Conservation (phyloP, 1,140 invertebrate species). For the Oncopodura yosiiana region DNA sequence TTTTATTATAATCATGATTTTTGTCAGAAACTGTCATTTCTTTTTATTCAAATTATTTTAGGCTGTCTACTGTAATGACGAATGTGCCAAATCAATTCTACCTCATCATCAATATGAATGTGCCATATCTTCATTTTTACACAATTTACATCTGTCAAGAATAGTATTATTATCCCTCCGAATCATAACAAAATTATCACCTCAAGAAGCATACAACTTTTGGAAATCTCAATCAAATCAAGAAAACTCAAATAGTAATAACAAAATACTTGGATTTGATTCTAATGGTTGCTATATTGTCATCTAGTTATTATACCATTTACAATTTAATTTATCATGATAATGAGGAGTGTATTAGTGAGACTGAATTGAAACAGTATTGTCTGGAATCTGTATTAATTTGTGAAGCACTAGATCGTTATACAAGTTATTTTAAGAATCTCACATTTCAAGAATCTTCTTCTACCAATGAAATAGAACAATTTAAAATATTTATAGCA, state of each 20-base stretch:
- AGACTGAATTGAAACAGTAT: constrained; percentile 16
- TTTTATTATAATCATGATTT: neutral
- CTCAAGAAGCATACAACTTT: constrained; percentile 7
- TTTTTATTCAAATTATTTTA: neutral
- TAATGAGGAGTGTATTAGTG: neutral
- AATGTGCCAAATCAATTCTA: neutral
- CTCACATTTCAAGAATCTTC: neutral
- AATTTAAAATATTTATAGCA: constrained; percentile 11
- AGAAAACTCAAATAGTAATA: neutral
- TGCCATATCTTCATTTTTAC: constrained; percentile 7
- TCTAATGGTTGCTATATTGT: constrained; percentile 8
- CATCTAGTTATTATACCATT: constrained; percentile 15
- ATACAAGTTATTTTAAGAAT: constrained; percentile 14
- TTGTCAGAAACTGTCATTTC: neutral
- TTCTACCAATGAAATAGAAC: neutral
- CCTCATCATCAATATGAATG: constrained; percentile 13
- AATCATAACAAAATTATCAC: constrained; percentile 9
- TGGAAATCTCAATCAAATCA: neutral
- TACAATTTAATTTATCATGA: constrained; percentile 25
- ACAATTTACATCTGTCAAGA: constrained; percentile 5
- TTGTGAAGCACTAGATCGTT: constrained; percentile 2
- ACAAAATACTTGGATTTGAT: constrained; percentile 17
- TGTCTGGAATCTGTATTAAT: constrained; percentile 2
- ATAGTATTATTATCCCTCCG: constrained; percentile 6
- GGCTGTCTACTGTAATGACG: constrained; percentile 13